Evolutionary conservation across 2,888 invertebrate genomes (phyloP), one percentile per base, ranked within the genome.

Genomic region (Exocentrus adspersus): DNA sequence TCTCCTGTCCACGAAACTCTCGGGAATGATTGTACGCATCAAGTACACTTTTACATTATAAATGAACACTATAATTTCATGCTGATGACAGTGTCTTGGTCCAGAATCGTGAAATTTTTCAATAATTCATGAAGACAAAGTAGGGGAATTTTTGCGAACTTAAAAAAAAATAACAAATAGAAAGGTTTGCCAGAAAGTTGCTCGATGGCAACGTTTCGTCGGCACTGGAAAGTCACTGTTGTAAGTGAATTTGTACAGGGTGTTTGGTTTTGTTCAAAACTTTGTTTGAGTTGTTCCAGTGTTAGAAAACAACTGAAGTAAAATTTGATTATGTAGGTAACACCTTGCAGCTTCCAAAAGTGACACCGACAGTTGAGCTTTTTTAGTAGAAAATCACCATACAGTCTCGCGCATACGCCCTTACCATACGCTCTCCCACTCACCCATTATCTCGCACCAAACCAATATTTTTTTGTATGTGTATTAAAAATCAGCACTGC

Each of bases 61-160:
- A 56, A 62, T 68, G 67, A 68, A 68, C 67, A 68, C 67, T 64
- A n/a, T n/a, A 60, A 14, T 46, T 19, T 63, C 51, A 45, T 54
- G 66, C 54, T 59, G 67, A 67, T 56, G 58, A 63, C 60, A 51
- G 45, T 21, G 41, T 54, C 24, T 64, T 67, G 67, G 67, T 67
- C 67, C 62, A 56, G 67, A 62, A 67, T 67, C 45, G n/a, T 48
- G 21, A 54, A 64, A 59, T 52, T 50, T 51, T 59, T 60, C 60
- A 56, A 42, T 54, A n/a, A n/a, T 43, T 52, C 56, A 60, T 46
- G 43, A 54, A 53, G 41, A 52, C 10, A 43, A 54, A 54, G n/a
- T n/a, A n/a, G 43, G 43, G 14, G 43, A 54, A 20, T 24, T 41
- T 53, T 54, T 54, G 28, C 54, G 24, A 43, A 54, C 54, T 54